Evolutionary conservation across 2,888 invertebrate genomes (phyloP), one percentile per base, ranked within the genome.

Genomic region (Anorthoa munda): DNA sequence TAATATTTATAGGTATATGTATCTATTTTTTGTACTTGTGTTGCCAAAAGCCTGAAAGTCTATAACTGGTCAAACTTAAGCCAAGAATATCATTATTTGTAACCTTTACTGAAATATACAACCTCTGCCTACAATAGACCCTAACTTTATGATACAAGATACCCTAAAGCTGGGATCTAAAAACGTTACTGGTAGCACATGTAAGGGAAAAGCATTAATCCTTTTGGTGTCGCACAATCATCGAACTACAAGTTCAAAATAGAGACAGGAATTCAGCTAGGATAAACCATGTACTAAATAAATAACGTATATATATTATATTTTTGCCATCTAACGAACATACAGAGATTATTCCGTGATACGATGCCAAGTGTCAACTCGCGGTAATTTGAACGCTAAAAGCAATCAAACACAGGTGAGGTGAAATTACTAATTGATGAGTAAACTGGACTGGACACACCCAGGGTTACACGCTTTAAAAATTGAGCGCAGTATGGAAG

Each of bases 351-450:
- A 46, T 17, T 56, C 7, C 17, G 18, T n/a, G 31, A 51, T 21
- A 31, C 51, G 48, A 2, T 51, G 21, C n/a, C 60, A 45, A 26
- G 17, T 26, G 60, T 45, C 58, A 53, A 66, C 45, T 53, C 23
- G 13, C 11, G 48, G 66, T 67, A 71, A 71, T 77, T 72, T 56
- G 39, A 72, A 58, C 66, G 51, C 21, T 64, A 23, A 68, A 77
- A 72, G 77, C 51, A 68, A 77, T 66, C 63, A 69, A 80, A 72
- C 56, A 56, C 23, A 51, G 72, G 63, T n/a, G 72, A 23, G 76
- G 77, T 59, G 50, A 53, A 63, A 77, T 68, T 50, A 71, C 46
- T 72, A 66, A 81, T 76, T 79, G 60, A 76, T 61, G 17, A 53
- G 2, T 15, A 51, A 18, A 15, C 26, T 31, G 26, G 12, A 15